A percentile compares a stretch with the other conserved stretches of the same genome.
Evolutionary conservation across 2,888 invertebrate genomes (phyloP).

Genomic region (Hydroisotoma schaefferi): DNA sequence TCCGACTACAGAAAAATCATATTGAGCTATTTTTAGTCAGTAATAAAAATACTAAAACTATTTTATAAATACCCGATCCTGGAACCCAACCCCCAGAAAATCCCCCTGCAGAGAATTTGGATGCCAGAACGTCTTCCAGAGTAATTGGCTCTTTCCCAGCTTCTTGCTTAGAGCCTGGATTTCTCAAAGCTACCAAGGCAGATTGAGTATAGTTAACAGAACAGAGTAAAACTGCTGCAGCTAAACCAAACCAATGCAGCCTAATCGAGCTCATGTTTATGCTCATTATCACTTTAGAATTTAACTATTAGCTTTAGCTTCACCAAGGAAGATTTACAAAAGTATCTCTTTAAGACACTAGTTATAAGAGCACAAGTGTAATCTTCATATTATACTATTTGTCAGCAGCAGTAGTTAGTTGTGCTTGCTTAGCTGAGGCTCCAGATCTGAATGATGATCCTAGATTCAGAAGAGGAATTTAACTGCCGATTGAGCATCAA

Average conservation of each 20-base stretch:
- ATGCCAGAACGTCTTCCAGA: constrained; percentile 23
- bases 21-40: too few species aligned
- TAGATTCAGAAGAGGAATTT: neutral
- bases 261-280: neutral
- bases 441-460: constrained; percentile 14
- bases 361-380: too few species aligned
- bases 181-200: neutral
- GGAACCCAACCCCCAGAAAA: constrained; percentile 25
- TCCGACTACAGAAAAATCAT: too few species aligned
- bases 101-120: constrained; percentile 11
- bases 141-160: constrained; percentile 23
- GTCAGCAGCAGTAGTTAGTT: neutral
- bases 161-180: neutral
- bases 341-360: too few species aligned
- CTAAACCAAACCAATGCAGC: neutral
- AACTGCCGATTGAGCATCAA: constrained; percentile 13
- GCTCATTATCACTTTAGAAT: too few species aligned
- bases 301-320: too few species aligned
- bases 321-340: too few species aligned
- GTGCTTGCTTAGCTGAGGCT: neutral
- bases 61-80: constrained; percentile 29
- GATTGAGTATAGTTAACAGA: neutral
- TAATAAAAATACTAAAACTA: too few species aligned
- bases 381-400: too few species aligned
- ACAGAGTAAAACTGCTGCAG: neutral